Conservation (phyloP, 2,113 vertebrate species). For the Gobio gobio region DNA sequence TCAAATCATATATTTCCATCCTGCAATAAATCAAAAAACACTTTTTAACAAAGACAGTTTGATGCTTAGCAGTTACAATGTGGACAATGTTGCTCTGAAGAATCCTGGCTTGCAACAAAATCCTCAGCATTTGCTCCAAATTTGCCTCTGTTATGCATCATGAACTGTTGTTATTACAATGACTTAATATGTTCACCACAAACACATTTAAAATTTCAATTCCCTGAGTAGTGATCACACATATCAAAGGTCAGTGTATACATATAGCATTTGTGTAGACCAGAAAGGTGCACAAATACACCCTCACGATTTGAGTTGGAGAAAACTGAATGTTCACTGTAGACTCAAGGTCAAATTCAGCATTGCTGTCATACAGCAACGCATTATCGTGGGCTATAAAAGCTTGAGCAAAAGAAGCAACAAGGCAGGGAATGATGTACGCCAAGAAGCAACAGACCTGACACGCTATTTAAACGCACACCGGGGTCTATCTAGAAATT, state of each 20-base stretch:
- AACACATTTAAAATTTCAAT: background rate
- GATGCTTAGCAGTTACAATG: background rate
- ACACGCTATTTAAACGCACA: conserved; percentile 26
- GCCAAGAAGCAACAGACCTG: background rate
- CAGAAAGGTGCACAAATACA: background rate
- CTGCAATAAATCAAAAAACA: background rate
- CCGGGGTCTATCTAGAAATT: conserved; percentile 7
- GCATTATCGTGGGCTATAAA: background rate
- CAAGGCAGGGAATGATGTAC: conserved; percentile 11
- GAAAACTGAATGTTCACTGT: background rate
- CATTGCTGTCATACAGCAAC: conserved; percentile 26
- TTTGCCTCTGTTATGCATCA: background rate
- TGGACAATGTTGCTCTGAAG: no score
- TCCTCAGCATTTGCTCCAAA: background rate
- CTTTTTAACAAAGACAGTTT: background rate
- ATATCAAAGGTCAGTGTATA: conserved; percentile 7
- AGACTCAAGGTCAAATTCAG: conserved; percentile 38
- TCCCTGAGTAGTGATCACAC: background rate
- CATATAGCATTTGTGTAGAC: background rate
- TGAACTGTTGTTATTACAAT: background rate
- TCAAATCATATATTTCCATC: conserved; percentile 18
- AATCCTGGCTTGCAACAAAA: background rate
- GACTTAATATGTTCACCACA: background rate
- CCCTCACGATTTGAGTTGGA: background rate
- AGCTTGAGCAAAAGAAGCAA: conserved; percentile 29